Conservation (phyloP, 1,140 invertebrate species). For the Drosophila virilis region DNA sequence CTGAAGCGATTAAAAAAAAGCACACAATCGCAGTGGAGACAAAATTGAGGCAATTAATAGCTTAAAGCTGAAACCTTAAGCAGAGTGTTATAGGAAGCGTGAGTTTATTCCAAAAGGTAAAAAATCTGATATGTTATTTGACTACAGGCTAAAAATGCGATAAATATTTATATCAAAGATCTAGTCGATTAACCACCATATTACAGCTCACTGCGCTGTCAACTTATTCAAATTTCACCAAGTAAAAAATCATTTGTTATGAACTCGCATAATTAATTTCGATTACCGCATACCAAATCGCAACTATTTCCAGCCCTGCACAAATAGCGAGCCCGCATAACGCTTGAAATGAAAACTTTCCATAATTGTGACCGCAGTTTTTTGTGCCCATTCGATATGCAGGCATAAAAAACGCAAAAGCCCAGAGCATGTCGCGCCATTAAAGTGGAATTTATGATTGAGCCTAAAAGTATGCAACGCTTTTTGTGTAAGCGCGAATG, state of each 20-base stretch:
- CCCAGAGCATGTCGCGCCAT: neutral
- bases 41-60: constrained; percentile 2
- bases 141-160: too few species aligned
- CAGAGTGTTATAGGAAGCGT: too few species aligned
- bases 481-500: neutral
- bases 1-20: neutral
- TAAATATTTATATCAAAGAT: too few species aligned
- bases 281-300: neutral
- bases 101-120: too few species aligned
- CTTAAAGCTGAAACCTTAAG: neutral
- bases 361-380: constrained; percentile 11
- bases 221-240: neutral
- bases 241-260: too few species aligned
- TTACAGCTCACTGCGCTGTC: neutral
- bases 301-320: constrained; percentile 3
- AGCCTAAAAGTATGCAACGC: constrained; percentile 20
- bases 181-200: too few species aligned
- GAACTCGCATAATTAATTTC: neutral
- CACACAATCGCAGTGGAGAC: neutral
- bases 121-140: too few species aligned
- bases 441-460: neutral
- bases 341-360: constrained; percentile 6
- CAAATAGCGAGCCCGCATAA: neutral
- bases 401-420: neutral
- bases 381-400: constrained; percentile 4